Evolutionary conservation across 1,140 invertebrate genomes (phyloP).

Genomic region (Geopemphigus sp.): DNA sequence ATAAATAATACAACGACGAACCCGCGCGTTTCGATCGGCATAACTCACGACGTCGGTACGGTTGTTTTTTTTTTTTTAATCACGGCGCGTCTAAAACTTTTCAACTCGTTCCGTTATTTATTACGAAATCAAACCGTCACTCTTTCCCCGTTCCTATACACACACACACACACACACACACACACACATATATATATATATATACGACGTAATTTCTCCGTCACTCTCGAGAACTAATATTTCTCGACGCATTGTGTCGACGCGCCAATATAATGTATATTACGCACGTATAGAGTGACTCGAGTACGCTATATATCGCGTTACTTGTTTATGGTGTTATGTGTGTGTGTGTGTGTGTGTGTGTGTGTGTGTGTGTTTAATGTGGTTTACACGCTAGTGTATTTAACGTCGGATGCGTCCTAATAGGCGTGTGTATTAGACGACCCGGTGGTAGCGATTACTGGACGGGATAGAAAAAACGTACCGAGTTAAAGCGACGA

Average conservation of each 20-base stretch:
- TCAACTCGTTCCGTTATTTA: conserved; percentile 10
- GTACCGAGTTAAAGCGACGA: too few species aligned
- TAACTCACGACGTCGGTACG: not conserved
- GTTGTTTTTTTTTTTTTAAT: not conserved
- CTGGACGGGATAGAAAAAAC: too few species aligned
- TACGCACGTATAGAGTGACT: not conserved
- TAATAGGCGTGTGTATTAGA: too few species aligned
- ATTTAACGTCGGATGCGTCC: too few species aligned
- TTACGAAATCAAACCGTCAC: not conserved
- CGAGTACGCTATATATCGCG: not conserved
- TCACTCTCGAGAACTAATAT: not conserved
- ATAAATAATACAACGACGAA: conserved; percentile 1
- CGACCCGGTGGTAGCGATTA: too few species aligned
- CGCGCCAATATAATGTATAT: not conserved
- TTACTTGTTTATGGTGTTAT: not conserved
- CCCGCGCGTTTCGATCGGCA: conserved; percentile 7
- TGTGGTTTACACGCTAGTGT: too few species aligned
- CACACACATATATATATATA: too few species aligned
- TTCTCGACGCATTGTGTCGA: not conserved
- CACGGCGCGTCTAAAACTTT: conserved; percentile 4
- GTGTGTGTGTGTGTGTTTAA: too few species aligned
- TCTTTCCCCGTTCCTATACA: too few species aligned
- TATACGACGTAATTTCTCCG: not conserved
- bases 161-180: too few species aligned
- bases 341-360: too few species aligned